A percentile compares a stretch with the other conserved stretches of the same genome.
Evolutionary conservation across 1,140 invertebrate genomes (phyloP).

Genomic region (Coenobita brevimanus): DNA sequence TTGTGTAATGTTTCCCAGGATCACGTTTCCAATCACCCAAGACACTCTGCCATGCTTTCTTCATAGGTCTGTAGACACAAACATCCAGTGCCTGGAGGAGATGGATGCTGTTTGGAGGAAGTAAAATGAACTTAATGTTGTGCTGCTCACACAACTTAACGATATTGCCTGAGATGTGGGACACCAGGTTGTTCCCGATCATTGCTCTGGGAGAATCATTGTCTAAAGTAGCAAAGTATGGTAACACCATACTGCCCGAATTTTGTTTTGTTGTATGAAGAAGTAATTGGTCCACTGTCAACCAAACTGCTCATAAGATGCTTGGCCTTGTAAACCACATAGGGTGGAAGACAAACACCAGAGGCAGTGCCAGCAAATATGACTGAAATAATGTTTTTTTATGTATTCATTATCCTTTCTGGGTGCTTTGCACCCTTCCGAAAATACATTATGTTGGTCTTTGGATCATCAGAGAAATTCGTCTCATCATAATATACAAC

Average conservation of each 20-base stretch:
- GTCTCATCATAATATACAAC: conserved; percentile 8
- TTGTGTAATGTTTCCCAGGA: conserved; percentile 26
- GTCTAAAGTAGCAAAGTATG: not conserved
- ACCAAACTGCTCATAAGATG: not conserved
- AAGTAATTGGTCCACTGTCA: not conserved
- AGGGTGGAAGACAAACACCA: too few relatives aligned
- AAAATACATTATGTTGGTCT: not conserved
- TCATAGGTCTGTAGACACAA: conserved; percentile 22
- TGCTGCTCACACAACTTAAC: conserved; percentile 14
- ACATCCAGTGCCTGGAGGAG: conserved; percentile 28
- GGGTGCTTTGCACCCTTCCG: not conserved
- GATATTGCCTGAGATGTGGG: not conserved
- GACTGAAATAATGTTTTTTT: too few relatives aligned
- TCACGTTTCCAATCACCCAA: conserved; percentile 1
- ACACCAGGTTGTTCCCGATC: not conserved
- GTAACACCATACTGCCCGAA: not conserved
- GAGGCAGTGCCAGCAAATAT: too few relatives aligned
- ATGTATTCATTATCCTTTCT: not conserved
- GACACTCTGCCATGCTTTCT: conserved; percentile 5
- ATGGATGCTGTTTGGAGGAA: conserved; percentile 34
- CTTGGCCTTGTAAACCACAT: too few relatives aligned
- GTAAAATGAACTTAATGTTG: conserved; percentile 19
- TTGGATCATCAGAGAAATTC: not conserved
- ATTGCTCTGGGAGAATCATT: not conserved
- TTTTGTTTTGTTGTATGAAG: not conserved